Percentiles rank a stretch among this genome's conserved stretches.
These are phyloP conservation scores for Lagopus leucura DNA, from an alignment of 2,113 vertebrate genomes.

Conservation along the genomic window DNA sequence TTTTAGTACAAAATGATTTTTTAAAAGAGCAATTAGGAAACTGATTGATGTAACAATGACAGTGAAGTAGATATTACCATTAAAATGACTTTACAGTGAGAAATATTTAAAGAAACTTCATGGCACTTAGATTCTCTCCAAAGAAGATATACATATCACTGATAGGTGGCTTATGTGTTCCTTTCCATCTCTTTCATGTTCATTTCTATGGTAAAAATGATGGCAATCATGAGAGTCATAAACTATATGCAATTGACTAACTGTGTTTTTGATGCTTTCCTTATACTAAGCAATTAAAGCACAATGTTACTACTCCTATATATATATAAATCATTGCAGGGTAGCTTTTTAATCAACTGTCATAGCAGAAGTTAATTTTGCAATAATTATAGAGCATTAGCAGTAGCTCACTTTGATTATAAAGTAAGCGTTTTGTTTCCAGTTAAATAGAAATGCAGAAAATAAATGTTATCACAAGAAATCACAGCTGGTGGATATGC, in stretches of 20 bases:
- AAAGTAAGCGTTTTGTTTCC: background rate
- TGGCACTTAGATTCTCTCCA: background rate
- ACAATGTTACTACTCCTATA: background rate
- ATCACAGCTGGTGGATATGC: background rate
- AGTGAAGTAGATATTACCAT: background rate
- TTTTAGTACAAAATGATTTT: background rate
- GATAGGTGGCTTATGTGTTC: background rate
- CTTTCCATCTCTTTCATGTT: background rate
- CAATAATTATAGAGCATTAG: constrained; percentile 5
- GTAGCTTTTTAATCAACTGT: background rate
- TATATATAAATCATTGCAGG: background rate
- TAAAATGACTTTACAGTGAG: background rate
- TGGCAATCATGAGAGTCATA: background rate
- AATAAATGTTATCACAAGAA: background rate
- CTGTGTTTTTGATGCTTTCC: background rate
- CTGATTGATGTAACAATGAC: background rate
- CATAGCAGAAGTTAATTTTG: background rate
- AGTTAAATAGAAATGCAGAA: background rate
- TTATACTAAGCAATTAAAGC: constrained; percentile 41
- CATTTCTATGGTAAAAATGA: background rate
- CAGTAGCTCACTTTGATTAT: background rate
- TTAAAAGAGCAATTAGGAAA: background rate
- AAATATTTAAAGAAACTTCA: background rate
- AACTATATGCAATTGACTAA: background rate
- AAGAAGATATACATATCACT: background rate